phyloP scores from a whole-genome alignment of 2,797 vertebrate species.

The Hafferia zeledoni region DNA sequence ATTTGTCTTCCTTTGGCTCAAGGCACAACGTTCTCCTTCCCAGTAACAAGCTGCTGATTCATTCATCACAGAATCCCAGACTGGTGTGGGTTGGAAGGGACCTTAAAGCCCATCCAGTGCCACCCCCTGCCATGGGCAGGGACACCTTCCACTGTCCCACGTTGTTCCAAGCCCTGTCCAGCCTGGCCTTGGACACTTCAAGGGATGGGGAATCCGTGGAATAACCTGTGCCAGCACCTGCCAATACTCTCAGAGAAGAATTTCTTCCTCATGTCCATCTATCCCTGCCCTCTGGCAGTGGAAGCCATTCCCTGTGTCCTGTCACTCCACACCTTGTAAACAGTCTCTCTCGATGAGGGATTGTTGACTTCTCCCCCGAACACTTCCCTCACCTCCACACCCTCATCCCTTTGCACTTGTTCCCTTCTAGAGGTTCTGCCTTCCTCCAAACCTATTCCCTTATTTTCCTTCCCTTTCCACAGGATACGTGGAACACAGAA shows the following conservation, averaged over 20 bases:
- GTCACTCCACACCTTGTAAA: neutral
- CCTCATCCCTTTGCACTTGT: neutral
- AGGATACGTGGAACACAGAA: neutral
- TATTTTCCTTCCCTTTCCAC: neutral
- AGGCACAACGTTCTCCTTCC: neutral
- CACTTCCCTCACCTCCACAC: neutral
- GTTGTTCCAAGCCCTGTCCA: neutral
- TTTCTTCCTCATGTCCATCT: neutral
- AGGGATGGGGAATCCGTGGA: neutral
- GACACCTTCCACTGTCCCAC: neutral
- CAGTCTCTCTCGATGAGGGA: neutral
- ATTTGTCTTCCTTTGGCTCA: neutral
- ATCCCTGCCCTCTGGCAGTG: fast-evolving
- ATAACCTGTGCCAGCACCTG: neutral
- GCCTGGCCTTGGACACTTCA: fast-evolving
- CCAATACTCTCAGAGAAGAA: fast-evolving
- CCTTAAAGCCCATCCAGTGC: neutral
- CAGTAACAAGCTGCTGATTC: neutral
- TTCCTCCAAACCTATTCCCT: neutral
- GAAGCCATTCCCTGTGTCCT: neutral
- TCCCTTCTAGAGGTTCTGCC: neutral
- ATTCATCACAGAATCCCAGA: neutral
- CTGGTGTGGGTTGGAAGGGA: neutral
- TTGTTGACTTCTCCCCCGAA: neutral
- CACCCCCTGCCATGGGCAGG: neutral